Conservation (phyloP, 2,888 invertebrate species). For the Microchrysa polita region DNA sequence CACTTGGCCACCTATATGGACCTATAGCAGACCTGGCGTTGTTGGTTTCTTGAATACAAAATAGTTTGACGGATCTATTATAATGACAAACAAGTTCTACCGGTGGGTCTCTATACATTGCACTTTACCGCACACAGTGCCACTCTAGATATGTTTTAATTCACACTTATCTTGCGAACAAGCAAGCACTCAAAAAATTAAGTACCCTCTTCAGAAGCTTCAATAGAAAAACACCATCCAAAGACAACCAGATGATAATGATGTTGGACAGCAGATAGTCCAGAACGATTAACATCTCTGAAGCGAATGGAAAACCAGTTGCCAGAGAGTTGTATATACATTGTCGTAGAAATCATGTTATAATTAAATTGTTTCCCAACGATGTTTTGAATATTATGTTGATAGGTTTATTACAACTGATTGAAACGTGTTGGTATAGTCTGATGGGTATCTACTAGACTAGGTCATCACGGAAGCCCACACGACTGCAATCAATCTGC, state of each 20-base stretch:
- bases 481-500: too few relatives aligned
- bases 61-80: too few relatives aligned
- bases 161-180: constrained; percentile 40
- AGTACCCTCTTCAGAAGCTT: constrained; percentile 24
- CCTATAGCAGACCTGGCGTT: too few relatives aligned
- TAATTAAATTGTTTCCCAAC: constrained; percentile 5
- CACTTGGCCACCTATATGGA: too few relatives aligned
- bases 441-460: too few relatives aligned
- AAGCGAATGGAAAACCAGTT: constrained; percentile 13
- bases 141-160: constrained; percentile 38
- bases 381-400: not conserved
- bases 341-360: constrained; percentile 10
- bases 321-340: not conserved
- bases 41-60: too few relatives aligned
- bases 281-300: too few relatives aligned
- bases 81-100: constrained; percentile 26
- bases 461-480: too few relatives aligned
- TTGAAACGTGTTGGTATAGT: too few relatives aligned
- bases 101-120: constrained; percentile 22
- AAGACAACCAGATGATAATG: not conserved
- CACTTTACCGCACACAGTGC: constrained; percentile 42
- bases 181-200: constrained; percentile 31
- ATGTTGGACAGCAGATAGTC: constrained; percentile 2
- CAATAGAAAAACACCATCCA: constrained; percentile 11
- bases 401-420: not conserved